Evolutionary conservation across 2,797 vertebrate genomes (phyloP), one percentile per base, ranked within the genome.

Genomic region (Pseudochromis fuscus): DNA sequence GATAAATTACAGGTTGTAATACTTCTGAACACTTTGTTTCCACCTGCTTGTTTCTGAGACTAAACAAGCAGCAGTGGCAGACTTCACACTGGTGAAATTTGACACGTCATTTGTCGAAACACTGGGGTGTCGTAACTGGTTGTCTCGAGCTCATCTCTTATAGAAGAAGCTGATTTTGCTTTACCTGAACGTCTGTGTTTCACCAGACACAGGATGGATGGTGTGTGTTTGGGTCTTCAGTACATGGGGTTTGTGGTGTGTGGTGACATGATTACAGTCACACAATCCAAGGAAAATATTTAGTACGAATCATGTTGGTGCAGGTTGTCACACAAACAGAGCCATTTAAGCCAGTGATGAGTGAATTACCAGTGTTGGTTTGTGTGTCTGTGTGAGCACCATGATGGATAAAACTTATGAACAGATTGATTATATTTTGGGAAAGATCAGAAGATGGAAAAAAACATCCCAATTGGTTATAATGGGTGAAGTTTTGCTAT

Each of bases 51-150:
- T 13, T 59, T 51, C 38, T 13, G 1, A 72, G 74, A 75, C 71
- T 56, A 56, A 67, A 78, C 61, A 67, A 61, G 44, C 61, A 50
- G 1, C 46, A 38, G 46, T 18, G 48, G 25, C 4, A 53, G 64
- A 46, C 62, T 56, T 24, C 49, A 66, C 19, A 9, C 60, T 18
- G 51, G 30, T 28, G 59, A 35, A 48, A 46, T 31, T 7, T 38
- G 60, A 63, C 49, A 28, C 42, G 50, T 61, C 45, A 50, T 79
- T 82, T 66, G 59, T 79, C 62, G 66, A 64, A 28, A 40, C 51
- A 18, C 15, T 42, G 24, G 45, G 7, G 40, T 44, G n/a, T n/a
- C n/a, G n/a, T n/a, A n/a, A n/a, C n/a, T n/a, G 27, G 64, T 38
- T 58, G 49, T 49, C 50, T 30, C 25, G 50, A 63, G 27, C 24